A percentile compares a stretch with the other conserved stretches of the same genome.
Evolutionary conservation across 2,113 vertebrate species (phyloP).

Genomic region (Sylvilagus bachmani): DNA sequence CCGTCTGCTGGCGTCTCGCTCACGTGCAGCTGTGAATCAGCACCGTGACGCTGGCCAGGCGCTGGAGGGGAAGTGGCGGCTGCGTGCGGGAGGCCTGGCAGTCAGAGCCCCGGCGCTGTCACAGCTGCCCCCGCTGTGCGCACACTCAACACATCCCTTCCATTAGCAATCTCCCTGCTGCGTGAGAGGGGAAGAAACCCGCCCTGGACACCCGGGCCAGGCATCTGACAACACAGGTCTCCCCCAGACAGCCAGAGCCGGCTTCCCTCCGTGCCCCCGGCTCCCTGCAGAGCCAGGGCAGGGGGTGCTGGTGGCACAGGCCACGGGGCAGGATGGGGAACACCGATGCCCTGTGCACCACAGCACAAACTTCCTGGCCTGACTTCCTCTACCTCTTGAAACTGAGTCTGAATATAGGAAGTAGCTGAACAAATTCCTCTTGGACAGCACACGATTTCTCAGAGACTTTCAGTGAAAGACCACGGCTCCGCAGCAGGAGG

Average conservation of each 20-base stretch:
- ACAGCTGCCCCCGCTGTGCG: neutral
- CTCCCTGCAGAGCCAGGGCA: neutral
- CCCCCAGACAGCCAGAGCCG: neutral
- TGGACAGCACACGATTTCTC: slow-evolving; percentile 11
- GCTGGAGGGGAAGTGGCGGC: neutral
- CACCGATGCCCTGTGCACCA: neutral
- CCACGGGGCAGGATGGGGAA: slow-evolving; percentile 4
- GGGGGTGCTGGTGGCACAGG: neutral
- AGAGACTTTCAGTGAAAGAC: slow-evolving; percentile 9
- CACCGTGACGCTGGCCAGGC: neutral
- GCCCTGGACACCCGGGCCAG: too few species aligned
- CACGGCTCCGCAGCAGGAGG: neutral
- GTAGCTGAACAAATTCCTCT: slow-evolving; percentile 33
- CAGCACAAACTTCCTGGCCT: slow-evolving; percentile 33
- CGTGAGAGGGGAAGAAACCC: neutral
- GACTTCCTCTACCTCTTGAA: slow-evolving; percentile 55
- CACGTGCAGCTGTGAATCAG: slow-evolving; percentile 73
- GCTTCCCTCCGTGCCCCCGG: neutral
- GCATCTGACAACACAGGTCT: neutral
- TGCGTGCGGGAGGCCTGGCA: neutral
- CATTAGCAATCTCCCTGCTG: too few species aligned
- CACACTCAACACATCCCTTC: too few species aligned
- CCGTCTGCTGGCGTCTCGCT: neutral
- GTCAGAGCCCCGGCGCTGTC: neutral
- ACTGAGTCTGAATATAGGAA: slow-evolving; percentile 41